Base-by-base conservation (phyloP, 2,113 vertebrate genomes). In the Atlantisia rogersi region DNA sequence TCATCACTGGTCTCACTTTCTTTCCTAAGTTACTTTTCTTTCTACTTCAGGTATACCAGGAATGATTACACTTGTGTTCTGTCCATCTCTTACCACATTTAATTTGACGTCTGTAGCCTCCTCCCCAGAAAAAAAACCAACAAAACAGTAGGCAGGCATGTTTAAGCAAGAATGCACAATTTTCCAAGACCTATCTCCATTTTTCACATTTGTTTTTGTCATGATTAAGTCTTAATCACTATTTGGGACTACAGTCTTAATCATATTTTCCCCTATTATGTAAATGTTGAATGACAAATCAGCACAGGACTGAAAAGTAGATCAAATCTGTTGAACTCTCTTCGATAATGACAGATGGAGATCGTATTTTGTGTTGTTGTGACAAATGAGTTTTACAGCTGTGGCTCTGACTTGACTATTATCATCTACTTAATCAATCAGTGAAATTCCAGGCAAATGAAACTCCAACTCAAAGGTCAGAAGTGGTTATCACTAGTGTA, bases 391-490 rank as follows among this genome's bases (percentile, higher is more conserved):
- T 60, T 52, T 50, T 88, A 58, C 52, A 88, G 56, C 52, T 59
- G 52, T 68, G 76, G 37, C 48, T 91, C 67, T 50, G 68, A 48
- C 73, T 93, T 52, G 46, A 18, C 83, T 70, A 24, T 73, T 73
- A 69, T 22, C 65, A 75, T 68, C 69, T 12, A 62, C 40, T 62
- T 68, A 68, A 95, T 95, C 82, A 81, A 48, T 89, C 81, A 84
- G 64, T 17, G 81, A 75, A 71, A 95, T 78, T 90, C 53, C 58
- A 95, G 60, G 76, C 35, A 94, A 91, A 90, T 14, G 29, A 58
- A 86, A 25, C 73, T 86, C 70, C 48, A 48, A 7, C 42, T 86
- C 48, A 88, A 69, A 93, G 94, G 88, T 95, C 94, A 91, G 69
- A 39, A 87, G 58, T 29, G 39, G 65, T 35, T 75, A 52, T 31